Base-by-base conservation (phyloP, 1,140 invertebrate species). In the Lucilia cuprina region DNA sequence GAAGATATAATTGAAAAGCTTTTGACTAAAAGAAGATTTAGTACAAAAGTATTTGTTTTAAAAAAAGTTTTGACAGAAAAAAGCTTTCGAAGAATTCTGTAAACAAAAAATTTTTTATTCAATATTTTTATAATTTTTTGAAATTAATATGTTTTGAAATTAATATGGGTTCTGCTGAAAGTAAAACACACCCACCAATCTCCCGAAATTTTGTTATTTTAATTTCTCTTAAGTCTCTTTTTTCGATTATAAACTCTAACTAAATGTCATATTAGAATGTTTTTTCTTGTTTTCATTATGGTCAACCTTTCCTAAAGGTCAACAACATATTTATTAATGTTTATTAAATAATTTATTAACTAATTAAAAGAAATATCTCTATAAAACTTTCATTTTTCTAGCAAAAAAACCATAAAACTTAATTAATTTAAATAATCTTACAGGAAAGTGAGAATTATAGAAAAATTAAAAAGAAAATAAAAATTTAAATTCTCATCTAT, bases 311-410 rank as follows among this genome's bases (percentile, higher is more conserved):
- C n/a, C 25, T 30, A 21, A 25, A 70, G 65, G 17, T 70, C 65
- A 70, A 19, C 10, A 70, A 25, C n/a, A 17, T n/a, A 7, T 60
- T 70, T 10, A 70, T 70, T 7, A 21, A 21, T 70, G 21, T 70
- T 60, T 19, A 21, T 70, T 70, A 70, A 70, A 70, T 70, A 70
- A 21, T 70, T 70, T 21, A 21, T 70, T 70, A 25, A 9, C n/a
- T 70, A 70, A 70, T 70, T 70, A 19, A 70, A 70, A 21, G 12
- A 7, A 41, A 41, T 8, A 41, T 41, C 41, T 17, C 13, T n/a
- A 60, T 60, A 60, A 70, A 70, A 70, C 65, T 70, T 70, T 70
- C 65, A 70, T 70, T 70, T 70, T 70, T 70, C 19, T 70, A 21
- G 8, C 7, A 70, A 60, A 70, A 60, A 60, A 70, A 25, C 65